Evolutionary conservation across 2,113 vertebrate genomes (phyloP).

Genomic region (Ictalurus furcatus): DNA sequence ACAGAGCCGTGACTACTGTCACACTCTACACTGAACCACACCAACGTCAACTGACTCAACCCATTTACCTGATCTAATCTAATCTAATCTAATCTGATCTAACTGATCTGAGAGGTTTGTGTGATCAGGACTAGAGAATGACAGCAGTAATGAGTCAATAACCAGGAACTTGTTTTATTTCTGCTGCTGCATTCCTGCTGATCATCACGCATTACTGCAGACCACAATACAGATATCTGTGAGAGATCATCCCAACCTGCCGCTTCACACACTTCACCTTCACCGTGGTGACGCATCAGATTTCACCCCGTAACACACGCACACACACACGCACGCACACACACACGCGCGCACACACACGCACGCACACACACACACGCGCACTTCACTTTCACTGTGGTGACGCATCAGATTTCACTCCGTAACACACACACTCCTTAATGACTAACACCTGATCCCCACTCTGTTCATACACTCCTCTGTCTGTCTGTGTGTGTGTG

Average conservation of each 20-base stretch:
- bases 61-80: not conserved
- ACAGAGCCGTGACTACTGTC: too few relatives aligned
- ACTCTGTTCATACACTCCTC: not conserved
- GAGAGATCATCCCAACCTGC: not conserved
- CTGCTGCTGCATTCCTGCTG: not conserved
- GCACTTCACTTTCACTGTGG: not conserved
- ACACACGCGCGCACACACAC: too few relatives aligned
- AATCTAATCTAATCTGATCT: not conserved
- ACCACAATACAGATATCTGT: too few relatives aligned
- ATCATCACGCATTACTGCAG: too few relatives aligned
- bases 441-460: not conserved
- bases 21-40: too few relatives aligned
- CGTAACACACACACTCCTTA: not conserved
- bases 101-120: not conserved
- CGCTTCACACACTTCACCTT: not conserved
- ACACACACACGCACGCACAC: too few relatives aligned
- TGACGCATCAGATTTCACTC: not conserved
- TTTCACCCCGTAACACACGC: too few relatives aligned
- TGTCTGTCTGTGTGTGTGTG: too few relatives aligned
- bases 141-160: not conserved
- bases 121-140: not conserved
- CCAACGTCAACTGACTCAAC: too few relatives aligned
- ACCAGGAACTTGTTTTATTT: not conserved
- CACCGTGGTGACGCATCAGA: too few relatives aligned
- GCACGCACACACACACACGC: too few relatives aligned